Percentiles rank a stretch among this genome's conserved stretches.
These are phyloP conservation scores for Actinia tenebrosa DNA, from an alignment of 64 coral and sea anemone species.

Conservation along the genomic window DNA sequence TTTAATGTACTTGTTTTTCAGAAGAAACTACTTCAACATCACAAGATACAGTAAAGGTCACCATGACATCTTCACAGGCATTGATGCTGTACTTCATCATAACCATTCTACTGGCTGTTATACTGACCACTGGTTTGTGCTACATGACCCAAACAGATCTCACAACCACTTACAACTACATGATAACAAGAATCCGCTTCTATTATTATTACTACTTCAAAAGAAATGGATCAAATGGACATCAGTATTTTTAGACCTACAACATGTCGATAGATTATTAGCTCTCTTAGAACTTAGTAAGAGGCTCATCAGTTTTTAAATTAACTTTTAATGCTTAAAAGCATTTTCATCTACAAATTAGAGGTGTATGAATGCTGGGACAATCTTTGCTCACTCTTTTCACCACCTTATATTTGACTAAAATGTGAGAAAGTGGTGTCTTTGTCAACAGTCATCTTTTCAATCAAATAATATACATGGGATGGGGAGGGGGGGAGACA, in stretches of 20 bases:
- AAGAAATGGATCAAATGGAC: conserved; percentile 16
- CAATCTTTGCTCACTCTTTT: no score
- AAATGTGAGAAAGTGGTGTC: no score
- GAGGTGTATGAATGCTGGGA: no score
- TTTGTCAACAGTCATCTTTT: no score
- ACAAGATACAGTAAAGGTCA: conserved; percentile 8
- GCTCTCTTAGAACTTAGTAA: no score
- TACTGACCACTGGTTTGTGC: conserved; percentile 30
- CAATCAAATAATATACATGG: no score
- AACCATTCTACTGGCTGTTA: conserved; percentile 16
- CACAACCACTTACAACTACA: conserved; percentile 27
- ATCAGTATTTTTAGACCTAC: conserved; percentile 33
- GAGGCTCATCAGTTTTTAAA: no score
- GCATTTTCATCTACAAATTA: no score
- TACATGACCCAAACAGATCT: conserved; percentile 39
- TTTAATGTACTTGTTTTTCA: background rate
- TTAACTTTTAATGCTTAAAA: no score
- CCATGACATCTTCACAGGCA: conserved; percentile 31
- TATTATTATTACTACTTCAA: conserved; percentile 59
- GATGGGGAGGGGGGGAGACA: no score
- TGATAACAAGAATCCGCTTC: conserved; percentile 39
- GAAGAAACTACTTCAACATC: background rate
- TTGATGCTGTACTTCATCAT: conserved; percentile 41
- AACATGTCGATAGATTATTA: background rate
- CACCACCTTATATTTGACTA: no score